These are phyloP conservation scores for Daphoenositta chrysoptera DNA, from an alignment of 2,113 vertebrate species.

Conservation along the genomic window DNA sequence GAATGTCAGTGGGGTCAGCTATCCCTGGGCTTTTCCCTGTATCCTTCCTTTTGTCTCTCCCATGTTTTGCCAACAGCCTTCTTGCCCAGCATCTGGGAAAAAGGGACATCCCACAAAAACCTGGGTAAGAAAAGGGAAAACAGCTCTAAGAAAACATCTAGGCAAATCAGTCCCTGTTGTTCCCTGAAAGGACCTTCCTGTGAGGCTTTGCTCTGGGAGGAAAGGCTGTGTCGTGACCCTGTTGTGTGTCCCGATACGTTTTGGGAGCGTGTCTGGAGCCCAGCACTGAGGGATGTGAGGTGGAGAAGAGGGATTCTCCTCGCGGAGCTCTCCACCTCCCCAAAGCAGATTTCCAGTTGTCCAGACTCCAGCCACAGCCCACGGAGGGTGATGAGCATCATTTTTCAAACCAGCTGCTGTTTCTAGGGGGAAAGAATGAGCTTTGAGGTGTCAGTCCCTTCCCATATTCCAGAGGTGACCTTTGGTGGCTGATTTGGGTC, in stretches of 20 bases:
- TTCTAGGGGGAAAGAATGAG: background rate
- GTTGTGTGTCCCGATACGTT: accelerated
- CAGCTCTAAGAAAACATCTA: accelerated
- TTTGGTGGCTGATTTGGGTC: too few species aligned
- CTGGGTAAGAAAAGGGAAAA: background rate
- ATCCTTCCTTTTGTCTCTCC: background rate
- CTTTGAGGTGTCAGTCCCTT: background rate
- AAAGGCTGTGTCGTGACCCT: background rate
- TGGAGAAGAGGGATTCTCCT: background rate
- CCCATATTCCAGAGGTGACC: accelerated
- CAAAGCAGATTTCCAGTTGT: background rate
- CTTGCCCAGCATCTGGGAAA: background rate
- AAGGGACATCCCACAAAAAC: background rate
- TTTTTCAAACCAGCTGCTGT: background rate
- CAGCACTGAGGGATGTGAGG: accelerated
- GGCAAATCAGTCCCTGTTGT: background rate
- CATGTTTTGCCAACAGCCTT: background rate
- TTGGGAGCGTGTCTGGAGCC: background rate
- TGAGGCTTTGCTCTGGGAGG: background rate
- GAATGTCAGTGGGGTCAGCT: background rate
- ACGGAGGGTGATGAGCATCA: background rate
- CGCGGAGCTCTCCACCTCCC: background rate
- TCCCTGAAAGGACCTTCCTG: background rate
- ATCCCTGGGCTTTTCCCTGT: accelerated
- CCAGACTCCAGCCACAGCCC: background rate